Evolutionary conservation across 2,113 vertebrate genomes (phyloP).

Genomic region (Lepisosteus oculatus): DNA sequence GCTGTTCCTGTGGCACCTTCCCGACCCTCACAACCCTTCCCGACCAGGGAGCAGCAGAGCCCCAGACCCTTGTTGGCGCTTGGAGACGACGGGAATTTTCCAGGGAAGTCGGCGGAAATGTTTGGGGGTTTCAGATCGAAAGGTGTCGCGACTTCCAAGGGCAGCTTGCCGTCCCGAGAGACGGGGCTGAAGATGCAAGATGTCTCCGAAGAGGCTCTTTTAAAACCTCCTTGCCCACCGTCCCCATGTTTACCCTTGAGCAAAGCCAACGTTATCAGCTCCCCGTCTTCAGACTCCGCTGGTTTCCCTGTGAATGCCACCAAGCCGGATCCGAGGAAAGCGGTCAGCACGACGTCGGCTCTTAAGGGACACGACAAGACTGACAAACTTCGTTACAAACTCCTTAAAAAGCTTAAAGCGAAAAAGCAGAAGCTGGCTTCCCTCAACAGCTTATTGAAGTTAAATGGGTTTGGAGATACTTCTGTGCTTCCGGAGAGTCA

Average conservation of each 20-base stretch:
- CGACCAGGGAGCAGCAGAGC: conserved; percentile 26
- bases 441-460: conserved; percentile 63
- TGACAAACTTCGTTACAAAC: conserved; percentile 76
- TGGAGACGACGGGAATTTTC: conserved; percentile 43
- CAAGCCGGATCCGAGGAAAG: conserved; percentile 26
- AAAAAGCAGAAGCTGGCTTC: conserved; percentile 87
- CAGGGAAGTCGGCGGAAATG: conserved; percentile 76
- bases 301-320: neutral
- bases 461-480: conserved; percentile 17
- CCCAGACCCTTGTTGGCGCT: conserved; percentile 31
- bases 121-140: conserved; percentile 74
- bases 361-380: conserved; percentile 51
- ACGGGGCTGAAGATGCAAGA: conserved; percentile 13
- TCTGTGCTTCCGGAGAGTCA: neutral
- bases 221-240: neutral
- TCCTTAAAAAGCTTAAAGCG: conserved; percentile 85
- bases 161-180: too few relatives aligned
- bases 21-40: conserved; percentile 34
- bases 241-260: neutral
- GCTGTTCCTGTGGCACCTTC: neutral
- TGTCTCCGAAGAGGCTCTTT: neutral
- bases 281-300: neutral
- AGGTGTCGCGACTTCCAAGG: neutral
- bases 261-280: too few relatives aligned
- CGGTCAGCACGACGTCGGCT: conserved; percentile 8